These are phyloP conservation scores for Myopa tessellatipennis DNA, from an alignment of 2,888 invertebrate species.

Conservation along the genomic window DNA sequence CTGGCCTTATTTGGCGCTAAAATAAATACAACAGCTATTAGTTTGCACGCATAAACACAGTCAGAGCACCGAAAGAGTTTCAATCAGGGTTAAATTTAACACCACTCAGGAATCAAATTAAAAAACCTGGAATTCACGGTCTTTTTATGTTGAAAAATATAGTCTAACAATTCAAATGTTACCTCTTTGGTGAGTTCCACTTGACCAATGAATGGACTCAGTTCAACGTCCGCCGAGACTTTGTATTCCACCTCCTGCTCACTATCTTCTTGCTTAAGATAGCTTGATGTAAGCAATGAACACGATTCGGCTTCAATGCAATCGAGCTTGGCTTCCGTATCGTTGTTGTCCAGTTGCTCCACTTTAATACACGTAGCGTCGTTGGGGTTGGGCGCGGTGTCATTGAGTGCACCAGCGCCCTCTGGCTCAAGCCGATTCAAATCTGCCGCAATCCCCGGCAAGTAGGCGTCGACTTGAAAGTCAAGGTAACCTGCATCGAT, in stretches of 20 bases:
- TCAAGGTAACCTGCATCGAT: constrained; percentile 57
- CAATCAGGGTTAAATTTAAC: too few species aligned
- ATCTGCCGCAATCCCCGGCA: constrained; percentile 53
- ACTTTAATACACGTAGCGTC: constrained; percentile 52
- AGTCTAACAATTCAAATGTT: constrained; percentile 43
- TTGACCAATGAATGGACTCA: constrained; percentile 55
- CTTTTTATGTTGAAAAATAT: too few species aligned
- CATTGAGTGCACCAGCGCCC: constrained; percentile 55
- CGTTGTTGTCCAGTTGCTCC: constrained; percentile 52
- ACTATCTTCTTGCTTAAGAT: constrained; percentile 48
- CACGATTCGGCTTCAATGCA: constrained; percentile 44
- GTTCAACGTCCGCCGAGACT: constrained; percentile 41
- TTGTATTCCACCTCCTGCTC: constrained; percentile 23
- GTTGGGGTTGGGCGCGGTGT: constrained; percentile 60
- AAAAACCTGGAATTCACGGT: too few species aligned
- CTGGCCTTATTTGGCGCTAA: constrained; percentile 5
- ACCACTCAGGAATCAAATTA: too few species aligned
- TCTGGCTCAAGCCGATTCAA: constrained; percentile 30
- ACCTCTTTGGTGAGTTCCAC: constrained; percentile 60
- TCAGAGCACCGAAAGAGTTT: too few species aligned
- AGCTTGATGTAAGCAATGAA: constrained; percentile 15
- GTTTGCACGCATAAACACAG: too few species aligned
- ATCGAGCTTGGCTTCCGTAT: constrained; percentile 43
- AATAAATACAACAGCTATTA: neutral
- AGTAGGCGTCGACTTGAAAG: constrained; percentile 55